Conservation (phyloP, 2,888 invertebrate species). For the Lepidocyrtinus sp. region DNA sequence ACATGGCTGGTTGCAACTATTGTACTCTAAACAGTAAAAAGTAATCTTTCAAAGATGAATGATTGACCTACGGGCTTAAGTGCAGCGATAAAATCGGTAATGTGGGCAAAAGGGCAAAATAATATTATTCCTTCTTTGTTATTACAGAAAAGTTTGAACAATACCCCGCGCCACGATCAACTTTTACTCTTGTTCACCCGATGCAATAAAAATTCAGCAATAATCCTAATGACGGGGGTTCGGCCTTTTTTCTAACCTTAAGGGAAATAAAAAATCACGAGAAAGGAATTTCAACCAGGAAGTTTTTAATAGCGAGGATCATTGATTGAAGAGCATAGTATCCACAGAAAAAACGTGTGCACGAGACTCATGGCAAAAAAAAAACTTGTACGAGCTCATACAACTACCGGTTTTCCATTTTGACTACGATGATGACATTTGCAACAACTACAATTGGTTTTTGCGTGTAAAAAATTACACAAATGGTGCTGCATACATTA, state of each 20-base stretch:
- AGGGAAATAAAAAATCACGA: background rate
- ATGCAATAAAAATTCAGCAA: constrained; percentile 38
- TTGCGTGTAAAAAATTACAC: too few relatives aligned
- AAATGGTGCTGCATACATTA: background rate
- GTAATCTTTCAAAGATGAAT: constrained; percentile 9
- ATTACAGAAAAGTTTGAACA: constrained; percentile 25
- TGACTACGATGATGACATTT: background rate
- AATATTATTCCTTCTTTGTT: constrained; percentile 17
- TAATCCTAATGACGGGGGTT: constrained; percentile 42
- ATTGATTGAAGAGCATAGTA: background rate
- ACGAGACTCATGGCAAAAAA: background rate
- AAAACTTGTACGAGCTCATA: background rate
- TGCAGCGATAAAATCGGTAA: constrained; percentile 63
- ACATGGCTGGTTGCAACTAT: background rate
- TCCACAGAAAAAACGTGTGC: background rate
- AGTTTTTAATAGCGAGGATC: background rate
- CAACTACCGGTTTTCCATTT: constrained; percentile 34
- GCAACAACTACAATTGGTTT: background rate
- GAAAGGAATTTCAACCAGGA: background rate
- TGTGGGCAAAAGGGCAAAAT: constrained; percentile 40
- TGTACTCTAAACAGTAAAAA: background rate
- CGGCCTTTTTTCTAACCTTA: background rate
- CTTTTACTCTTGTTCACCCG: background rate
- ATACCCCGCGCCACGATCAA: background rate
- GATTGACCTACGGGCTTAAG: constrained; percentile 58